These are phyloP conservation scores for Hyposmocoma kahamanoa DNA, from an alignment of 1,140 invertebrate species.

Conservation along the genomic window DNA sequence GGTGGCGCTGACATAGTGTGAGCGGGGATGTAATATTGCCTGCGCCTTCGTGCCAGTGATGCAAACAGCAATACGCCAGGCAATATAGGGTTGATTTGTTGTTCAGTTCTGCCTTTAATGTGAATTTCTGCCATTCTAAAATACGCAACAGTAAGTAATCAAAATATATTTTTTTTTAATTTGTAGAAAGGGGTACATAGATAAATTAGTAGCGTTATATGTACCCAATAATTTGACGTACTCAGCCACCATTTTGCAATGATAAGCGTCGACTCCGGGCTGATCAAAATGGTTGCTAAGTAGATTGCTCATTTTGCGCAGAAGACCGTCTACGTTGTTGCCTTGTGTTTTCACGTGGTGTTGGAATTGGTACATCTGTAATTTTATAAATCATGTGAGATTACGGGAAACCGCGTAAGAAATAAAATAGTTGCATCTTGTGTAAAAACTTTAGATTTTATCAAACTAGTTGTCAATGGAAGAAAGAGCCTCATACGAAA, in stretches of 20 bases:
- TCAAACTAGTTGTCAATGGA: no score
- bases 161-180: no score
- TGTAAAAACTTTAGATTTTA: no score
- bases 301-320: slow-evolving; percentile 55
- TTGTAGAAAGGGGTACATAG: no score
- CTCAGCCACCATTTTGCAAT: slow-evolving; percentile 56
- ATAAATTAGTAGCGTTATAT: no score
- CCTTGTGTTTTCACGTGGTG: slow-evolving; percentile 53
- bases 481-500: no score
- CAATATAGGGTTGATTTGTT: slow-evolving; percentile 51
- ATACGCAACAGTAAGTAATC: no score
- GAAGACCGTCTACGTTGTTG: slow-evolving; percentile 42
- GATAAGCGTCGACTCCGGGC: slow-evolving; percentile 50
- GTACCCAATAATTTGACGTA: slow-evolving; percentile 72
- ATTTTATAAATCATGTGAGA: no score
- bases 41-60: slow-evolving; percentile 56
- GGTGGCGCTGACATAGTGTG: slow-evolving; percentile 61
- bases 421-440: no score
- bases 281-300: slow-evolving; percentile 63
- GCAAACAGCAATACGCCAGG: slow-evolving; percentile 47
- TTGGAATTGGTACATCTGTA: slow-evolving; percentile 72
- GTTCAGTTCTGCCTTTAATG: slow-evolving; percentile 37
- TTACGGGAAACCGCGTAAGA: no score
- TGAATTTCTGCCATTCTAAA: slow-evolving; percentile 64
- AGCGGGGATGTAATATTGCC: slow-evolving; percentile 62